Evolutionary conservation across 2,113 vertebrate genomes (phyloP), one percentile per base, ranked within the genome.

Genomic region (Meles meles): DNA sequence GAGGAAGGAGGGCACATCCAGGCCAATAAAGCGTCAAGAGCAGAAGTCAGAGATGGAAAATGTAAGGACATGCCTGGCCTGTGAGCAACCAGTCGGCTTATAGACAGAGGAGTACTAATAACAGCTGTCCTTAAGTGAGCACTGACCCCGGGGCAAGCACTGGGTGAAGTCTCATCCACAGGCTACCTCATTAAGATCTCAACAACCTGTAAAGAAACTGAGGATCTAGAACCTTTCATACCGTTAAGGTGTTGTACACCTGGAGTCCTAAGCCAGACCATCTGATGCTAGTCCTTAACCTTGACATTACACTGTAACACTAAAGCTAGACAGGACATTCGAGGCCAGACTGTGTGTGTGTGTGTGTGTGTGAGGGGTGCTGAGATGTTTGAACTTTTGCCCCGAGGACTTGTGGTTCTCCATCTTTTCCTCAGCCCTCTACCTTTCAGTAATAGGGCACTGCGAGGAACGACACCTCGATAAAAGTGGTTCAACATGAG

Each of bases 41-140:
- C 42, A 57, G 52, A 80, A 49, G 39, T 47, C 3, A 76, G 42
- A 88, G 42, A 65, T 23, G 80, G 55, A 65, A 31, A 77, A 34
- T 10, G 3, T 42, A 11, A 59, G 55, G 15, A 7, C 0, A 2
- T 17, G 20, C 1, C 20, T 63, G n/a, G 63, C 6, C 42, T 5
- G 7, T 39, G 67, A 44, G 29, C 49, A 71, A 52, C 27, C 59
- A 55, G 31, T 6, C 20, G 15, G 37, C 47, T 61, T 15, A 10
- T 57, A 52, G 49, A 76, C 39, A 17, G 39, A 31, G 37, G 20
- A 81, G 27, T 27, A 17, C 29, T 61, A 76, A 42, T 31, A 15
- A n/a, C 29, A 65, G 77, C 61, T 15, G 77, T 34, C 55, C 18
- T 76, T 37, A 44, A 57, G 8, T 39, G 37, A 49, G 47, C 18